A percentile compares a stretch with the other conserved stretches of the same genome.
Evolutionary conservation across 64 coral and sea anemone species (phyloP).

Genomic region (Montipora sp.): DNA sequence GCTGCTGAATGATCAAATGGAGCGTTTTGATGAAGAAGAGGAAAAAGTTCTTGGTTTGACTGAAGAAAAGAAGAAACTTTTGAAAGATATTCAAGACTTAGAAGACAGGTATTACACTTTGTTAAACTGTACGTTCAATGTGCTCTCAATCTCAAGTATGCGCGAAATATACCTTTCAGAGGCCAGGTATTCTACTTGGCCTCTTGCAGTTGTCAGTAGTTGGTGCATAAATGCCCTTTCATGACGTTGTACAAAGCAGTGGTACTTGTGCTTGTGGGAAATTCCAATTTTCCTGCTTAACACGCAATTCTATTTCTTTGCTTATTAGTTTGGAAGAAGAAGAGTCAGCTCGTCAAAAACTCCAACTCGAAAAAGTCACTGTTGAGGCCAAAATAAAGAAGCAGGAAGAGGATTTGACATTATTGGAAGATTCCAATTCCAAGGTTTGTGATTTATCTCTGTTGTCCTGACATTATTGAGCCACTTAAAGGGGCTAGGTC

Average conservation of each 20-base stretch:
- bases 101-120: slow-evolving; percentile 78
- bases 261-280: no score
- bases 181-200: no score
- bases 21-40: slow-evolving; percentile 83
- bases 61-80: slow-evolving; percentile 89
- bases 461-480: no score
- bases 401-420: slow-evolving; percentile 88
- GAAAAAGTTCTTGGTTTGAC: slow-evolving; percentile 77
- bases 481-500: no score
- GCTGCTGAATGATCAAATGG: slow-evolving; percentile 81
- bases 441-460: slow-evolving; percentile 49
- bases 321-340: slow-evolving; percentile 90
- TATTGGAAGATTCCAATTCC: slow-evolving; percentile 87
- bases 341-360: slow-evolving; percentile 93
- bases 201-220: not conserved
- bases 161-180: no score
- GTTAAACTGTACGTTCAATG: not conserved
- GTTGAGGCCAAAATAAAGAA: slow-evolving; percentile 98
- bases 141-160: not conserved
- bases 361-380: slow-evolving; percentile 95
- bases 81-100: slow-evolving; percentile 92
- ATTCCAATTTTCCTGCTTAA: no score
- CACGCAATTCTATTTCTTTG: not conserved
- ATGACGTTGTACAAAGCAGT: no score
- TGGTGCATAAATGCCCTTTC: not conserved